These are phyloP conservation scores for Tromatobia lineatoria DNA, from an alignment of 2,888 invertebrate species.

Conservation along the genomic window DNA sequence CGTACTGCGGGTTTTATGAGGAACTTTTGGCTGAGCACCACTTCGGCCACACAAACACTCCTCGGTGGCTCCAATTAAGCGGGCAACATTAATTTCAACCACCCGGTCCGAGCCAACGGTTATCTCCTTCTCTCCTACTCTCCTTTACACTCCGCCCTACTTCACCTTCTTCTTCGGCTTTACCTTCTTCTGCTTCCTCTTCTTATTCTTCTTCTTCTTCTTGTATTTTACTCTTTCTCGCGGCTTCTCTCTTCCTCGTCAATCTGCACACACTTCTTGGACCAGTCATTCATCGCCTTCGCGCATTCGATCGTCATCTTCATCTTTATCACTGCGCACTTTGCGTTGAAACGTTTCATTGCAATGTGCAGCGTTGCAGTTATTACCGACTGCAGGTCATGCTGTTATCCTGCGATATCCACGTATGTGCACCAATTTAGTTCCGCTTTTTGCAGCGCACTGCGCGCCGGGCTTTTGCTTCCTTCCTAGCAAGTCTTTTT, in stretches of 20 bases:
- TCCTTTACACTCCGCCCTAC: conserved; percentile 62
- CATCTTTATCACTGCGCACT: not conserved
- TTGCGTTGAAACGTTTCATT: not conserved
- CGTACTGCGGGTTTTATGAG: not conserved
- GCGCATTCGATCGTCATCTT: conserved; percentile 23
- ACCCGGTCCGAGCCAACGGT: conserved; percentile 82
- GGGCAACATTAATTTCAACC: conserved; percentile 85
- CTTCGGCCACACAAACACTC: conserved; percentile 83
- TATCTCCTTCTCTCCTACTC: conserved; percentile 77
- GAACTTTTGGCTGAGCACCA: conserved; percentile 79
- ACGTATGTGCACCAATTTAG: no score
- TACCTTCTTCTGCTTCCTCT: conserved; percentile 56
- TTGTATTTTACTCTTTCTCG: conserved; percentile 54
- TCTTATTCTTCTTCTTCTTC: conserved; percentile 51
- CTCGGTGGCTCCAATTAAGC: conserved; percentile 85
- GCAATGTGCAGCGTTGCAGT: not conserved
- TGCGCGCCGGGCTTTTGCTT: not conserved
- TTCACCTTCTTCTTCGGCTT: conserved; percentile 56
- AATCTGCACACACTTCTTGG: conserved; percentile 3
- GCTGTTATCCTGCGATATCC: not conserved
- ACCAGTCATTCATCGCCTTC: conserved; percentile 42
- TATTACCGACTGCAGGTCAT: conserved; percentile 22
- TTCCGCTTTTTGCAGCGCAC: not conserved
- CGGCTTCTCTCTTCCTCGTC: conserved; percentile 44
- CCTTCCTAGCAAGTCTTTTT: not conserved